Evolutionary conservation across 2,113 vertebrate species (phyloP), one percentile per base, ranked within the genome.

Genomic region (Polypterus bichir): DNA sequence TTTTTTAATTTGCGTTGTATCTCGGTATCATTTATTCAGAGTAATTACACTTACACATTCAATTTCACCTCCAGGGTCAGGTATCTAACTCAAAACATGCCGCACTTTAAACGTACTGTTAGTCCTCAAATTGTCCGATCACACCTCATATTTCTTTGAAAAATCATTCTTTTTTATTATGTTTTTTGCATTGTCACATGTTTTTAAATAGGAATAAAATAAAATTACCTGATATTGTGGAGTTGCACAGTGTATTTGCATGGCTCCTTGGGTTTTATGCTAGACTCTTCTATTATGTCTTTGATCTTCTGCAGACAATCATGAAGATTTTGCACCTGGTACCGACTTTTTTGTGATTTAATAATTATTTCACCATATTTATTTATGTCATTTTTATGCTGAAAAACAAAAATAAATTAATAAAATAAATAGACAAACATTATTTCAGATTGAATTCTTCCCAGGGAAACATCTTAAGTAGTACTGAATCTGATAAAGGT

Each of bases 341-440:
- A 94, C 53, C 96, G 83, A 69, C 90, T 96, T 60, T 83, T 69
- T 63, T 98, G 90, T 0, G 94, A 97, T 2, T 71, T 92, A 55
- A 99, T 80, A 1, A 95, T 81, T 72, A 99, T 61, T 73, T 99
- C 92, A 1, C 96, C 96, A 0, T 76, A 76, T 68, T 80, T 89
- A 69, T 87, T 98, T 69, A 98, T 89, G 62, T 84, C 89, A 52
- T 87, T 92, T 77, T 78, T 91, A 65, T 93, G 77, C 96, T 98
- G 68, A 11, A 47, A 6, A 54, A 54, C 46, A 4, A 63, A 67
- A 49, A 67, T 9, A 48, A 62, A 46, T 6, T 5, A 59, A 11
- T 10, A 48, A 54, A 6, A 47, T 8, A 7, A 44, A 6, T 52
- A 51, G 27, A 27, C 27, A 27, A 27, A 27, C 27, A 27, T 27